Evolutionary conservation across 2,888 invertebrate genomes (phyloP).

Genomic region (Pimpla rufipes): DNA sequence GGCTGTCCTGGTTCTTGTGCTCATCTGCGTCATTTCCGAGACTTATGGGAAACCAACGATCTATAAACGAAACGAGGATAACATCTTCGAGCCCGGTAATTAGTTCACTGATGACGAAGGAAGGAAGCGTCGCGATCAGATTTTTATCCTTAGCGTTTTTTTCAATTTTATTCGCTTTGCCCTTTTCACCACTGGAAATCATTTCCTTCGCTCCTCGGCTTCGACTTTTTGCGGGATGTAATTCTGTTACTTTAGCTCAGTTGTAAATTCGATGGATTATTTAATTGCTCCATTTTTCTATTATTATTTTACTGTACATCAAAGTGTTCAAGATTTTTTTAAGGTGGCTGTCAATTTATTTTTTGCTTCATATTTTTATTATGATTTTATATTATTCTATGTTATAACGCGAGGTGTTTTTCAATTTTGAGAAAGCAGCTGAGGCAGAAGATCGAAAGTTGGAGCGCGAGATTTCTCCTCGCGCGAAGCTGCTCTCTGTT

Average conservation of each 20-base stretch:
- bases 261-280: neutral
- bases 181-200: slow-evolving; percentile 17
- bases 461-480: slow-evolving; percentile 55
- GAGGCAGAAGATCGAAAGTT: slow-evolving; percentile 58
- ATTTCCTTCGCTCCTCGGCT: slow-evolving; percentile 23
- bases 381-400: neutral
- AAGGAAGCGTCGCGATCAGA: slow-evolving; percentile 44
- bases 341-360: too few species aligned
- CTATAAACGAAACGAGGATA: slow-evolving; percentile 81
- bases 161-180: slow-evolving; percentile 17
- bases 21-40: slow-evolving; percentile 72
- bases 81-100: slow-evolving; percentile 82
- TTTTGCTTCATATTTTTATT: neutral
- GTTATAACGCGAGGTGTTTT: neutral
- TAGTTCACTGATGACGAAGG: slow-evolving; percentile 43
- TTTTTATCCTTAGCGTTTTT: slow-evolving; percentile 27
- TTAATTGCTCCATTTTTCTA: neutral
- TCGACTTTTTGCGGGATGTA: neutral
- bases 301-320: neutral
- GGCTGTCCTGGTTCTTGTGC: slow-evolving; percentile 51
- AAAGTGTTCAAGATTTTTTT: too few species aligned
- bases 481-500: slow-evolving; percentile 50
- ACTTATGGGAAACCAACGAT: slow-evolving; percentile 79
- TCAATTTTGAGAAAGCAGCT: slow-evolving; percentile 8
- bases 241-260: neutral